Base-by-base conservation (phyloP, 2,113 vertebrate genomes). In the Pachypanchax playfairii region DNA sequence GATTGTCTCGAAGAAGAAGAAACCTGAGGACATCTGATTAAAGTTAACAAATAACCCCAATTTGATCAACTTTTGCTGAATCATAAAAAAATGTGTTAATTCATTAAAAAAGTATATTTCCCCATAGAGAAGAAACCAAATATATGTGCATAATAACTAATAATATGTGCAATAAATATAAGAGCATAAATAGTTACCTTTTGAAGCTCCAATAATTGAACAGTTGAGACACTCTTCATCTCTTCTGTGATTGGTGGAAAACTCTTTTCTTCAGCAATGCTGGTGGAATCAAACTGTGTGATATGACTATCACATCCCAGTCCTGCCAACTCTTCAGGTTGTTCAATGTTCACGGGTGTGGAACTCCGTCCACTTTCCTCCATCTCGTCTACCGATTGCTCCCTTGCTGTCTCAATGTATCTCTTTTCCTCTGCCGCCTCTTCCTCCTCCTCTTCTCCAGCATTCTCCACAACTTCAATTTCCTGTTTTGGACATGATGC, bases 281-380 rank as follows among this genome's bases (percentile, higher is more conserved):
- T 42, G 13, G 44, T 46, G 33, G 59, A 26, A 28, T 73, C 79
- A 15, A 58, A 60, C 22, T 77, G 20, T 1, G 71, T 49, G 10
- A 75, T 12, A 12, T 60, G 79, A 5, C 10, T 70, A 83, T 80
- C 48, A 13, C 85, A 31, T 70, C 91, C 81, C 25, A 85, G 55
- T 59, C 93, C 85, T 49, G 85, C 70, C 86, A 96, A 73, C 44
- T 88, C 84, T 68, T 99, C 96, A 0, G 93, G 93, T 70, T 95
- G 95, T 60, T 99, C 97, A 25, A 92, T 93, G 75, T 98, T 97
- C 25, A 99, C 96, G 44, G 97, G 97, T 0, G 97, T 99, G 0
- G 94, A 95, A 14, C 97, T 98, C 25, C 97, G 92, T 9, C 95
- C 96, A 25, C 97, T 99, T 85, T 99, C 97, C 65, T 99, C 97